These are phyloP conservation scores for Sussaba pulchella DNA, from an alignment of 2,888 invertebrate genomes.

Conservation along the genomic window DNA sequence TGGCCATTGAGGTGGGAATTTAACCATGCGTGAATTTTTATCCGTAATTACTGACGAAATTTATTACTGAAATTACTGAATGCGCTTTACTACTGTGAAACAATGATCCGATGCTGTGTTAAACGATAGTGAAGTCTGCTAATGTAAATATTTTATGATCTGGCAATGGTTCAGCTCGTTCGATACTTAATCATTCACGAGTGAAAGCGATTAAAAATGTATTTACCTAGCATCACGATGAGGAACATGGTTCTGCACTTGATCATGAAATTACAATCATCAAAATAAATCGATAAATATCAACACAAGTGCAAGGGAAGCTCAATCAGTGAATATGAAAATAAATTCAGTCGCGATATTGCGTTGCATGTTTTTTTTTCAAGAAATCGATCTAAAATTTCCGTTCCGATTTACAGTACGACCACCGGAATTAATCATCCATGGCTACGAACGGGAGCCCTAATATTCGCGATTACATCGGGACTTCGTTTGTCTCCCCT, in stretches of 20 bases:
- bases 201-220: background rate
- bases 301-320: too few relatives aligned
- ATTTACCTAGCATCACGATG: background rate
- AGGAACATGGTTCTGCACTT: background rate
- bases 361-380: too few relatives aligned
- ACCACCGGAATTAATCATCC: slow-evolving; percentile 19
- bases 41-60: too few relatives aligned
- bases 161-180: background rate
- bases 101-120: background rate
- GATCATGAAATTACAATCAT: background rate
- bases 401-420: background rate
- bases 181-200: background rate
- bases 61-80: too few relatives aligned
- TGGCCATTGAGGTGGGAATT: background rate
- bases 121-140: background rate
- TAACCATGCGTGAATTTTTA: too few relatives aligned
- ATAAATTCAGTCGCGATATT: too few relatives aligned
- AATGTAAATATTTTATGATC: slow-evolving; percentile 11
- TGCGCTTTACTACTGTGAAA: background rate
- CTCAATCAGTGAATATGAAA: too few relatives aligned
- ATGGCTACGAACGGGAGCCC: background rate
- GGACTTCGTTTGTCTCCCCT: background rate
- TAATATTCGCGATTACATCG: slow-evolving; percentile 28
- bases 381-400: background rate
- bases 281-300: background rate